Evolutionary conservation across 2,113 vertebrate species (phyloP), one percentile per base, ranked within the genome.

Genomic region (Origma solitaria): DNA sequence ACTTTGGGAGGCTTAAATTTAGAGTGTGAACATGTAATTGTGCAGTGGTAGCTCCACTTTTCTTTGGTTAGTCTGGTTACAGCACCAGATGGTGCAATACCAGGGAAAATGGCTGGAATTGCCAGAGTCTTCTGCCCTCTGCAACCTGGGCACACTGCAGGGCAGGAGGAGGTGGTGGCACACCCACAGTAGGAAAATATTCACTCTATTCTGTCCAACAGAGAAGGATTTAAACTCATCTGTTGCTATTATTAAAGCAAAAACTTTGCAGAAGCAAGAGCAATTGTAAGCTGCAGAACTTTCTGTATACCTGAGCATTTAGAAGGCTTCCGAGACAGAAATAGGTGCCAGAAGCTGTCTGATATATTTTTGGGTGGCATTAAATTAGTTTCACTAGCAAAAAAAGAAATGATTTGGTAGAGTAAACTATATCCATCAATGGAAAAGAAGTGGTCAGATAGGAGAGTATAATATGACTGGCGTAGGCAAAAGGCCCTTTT

Each of bases 401-500:
- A 93, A 94, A 96, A 79, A 69, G 30, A 86, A 91, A 89, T 61
- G 1, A 93, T 78, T 68, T 65, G 51, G 77, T 94, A 80, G 80
- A 69, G 65, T 90, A 93, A 90, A 91, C 81, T 81, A 31, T 86
- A 95, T 90, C 86, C 65, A 84, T 93, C 90, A 92, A 53, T 93
- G 80, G 72, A 81, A 86, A 92, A 95, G 77, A 92, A 92, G 90
- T 92, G 92, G 88, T 90, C 92, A 96, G 90, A 49, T 79, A 58
- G 95, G 86, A 83, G 65, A 86, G 72, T 47, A 79, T 72, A 92
- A 68, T 95, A 57, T 84, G 88, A 82, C 88, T 94, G 83, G 80
- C 88, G 94, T 88, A 93, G 92, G 94, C 61, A 96, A 96, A 96
- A 91, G 77, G 86, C n/a, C 73, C 88, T 88, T 93, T 93, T 91